Evolutionary conservation across 2,797 vertebrate genomes (phyloP).

Genomic region (Thamnophis elegans): DNA sequence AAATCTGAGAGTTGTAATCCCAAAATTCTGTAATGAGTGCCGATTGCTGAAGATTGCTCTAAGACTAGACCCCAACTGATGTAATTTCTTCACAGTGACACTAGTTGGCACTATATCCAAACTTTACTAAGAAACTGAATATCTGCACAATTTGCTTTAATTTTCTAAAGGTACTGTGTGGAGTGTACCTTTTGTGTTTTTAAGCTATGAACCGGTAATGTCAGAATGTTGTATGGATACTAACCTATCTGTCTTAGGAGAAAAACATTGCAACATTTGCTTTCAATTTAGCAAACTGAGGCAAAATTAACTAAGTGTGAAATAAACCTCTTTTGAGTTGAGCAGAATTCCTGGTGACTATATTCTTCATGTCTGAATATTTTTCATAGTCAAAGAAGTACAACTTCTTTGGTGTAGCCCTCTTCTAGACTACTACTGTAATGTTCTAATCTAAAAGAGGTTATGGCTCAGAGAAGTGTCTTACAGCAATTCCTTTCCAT

Average conservation of each 20-base stretch:
- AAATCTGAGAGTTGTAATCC: not conserved
- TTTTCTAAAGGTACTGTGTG: not conserved
- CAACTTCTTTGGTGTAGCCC: not conserved
- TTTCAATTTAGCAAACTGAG: not conserved
- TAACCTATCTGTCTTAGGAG: not conserved
- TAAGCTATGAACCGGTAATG: not conserved
- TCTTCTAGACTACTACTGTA: not conserved
- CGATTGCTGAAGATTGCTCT: not conserved
- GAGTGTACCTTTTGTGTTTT: not conserved
- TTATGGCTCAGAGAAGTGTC: not conserved
- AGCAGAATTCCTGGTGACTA: not conserved
- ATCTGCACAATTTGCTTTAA: not conserved
- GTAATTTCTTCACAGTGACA: conserved; percentile 43
- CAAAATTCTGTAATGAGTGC: not conserved
- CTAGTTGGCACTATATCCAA: conserved; percentile 71
- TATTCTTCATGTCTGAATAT: not conserved
- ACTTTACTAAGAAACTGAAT: not conserved
- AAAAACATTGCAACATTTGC: not conserved
- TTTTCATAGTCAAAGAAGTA: not conserved
- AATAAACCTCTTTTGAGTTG: not conserved
- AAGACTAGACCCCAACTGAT: not conserved
- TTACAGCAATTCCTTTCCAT: not conserved
- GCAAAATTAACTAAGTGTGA: not conserved
- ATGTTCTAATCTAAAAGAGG: not conserved
- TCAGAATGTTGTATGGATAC: not conserved